Conservation (phyloP, 1,140 invertebrate genomes). For the Yoshiicerus persimilis region DNA sequence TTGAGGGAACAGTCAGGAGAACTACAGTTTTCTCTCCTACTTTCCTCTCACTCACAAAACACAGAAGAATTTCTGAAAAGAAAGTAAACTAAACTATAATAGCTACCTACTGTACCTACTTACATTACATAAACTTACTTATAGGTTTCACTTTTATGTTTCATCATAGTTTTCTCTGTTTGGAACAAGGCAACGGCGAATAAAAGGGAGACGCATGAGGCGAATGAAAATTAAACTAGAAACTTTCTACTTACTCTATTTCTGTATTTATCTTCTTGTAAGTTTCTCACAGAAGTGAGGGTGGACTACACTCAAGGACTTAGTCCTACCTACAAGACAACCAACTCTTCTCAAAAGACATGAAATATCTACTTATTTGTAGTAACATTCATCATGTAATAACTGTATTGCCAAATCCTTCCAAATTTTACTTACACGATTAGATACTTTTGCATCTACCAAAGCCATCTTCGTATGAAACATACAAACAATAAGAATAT, state of each 20-base stretch:
- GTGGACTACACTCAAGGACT: neutral
- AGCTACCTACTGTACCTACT: neutral
- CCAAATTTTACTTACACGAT: too few relatives aligned
- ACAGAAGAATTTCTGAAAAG: neutral
- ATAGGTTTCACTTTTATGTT: neutral
- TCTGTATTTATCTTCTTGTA: neutral
- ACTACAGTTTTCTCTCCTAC: neutral
- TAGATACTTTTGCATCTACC: too few relatives aligned
- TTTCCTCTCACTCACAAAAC: neutral
- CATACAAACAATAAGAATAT: neutral
- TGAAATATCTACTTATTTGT: neutral
- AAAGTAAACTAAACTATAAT: neutral
- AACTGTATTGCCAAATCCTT: too few relatives aligned
- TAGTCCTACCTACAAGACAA: neutral
- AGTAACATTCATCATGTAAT: too few relatives aligned
- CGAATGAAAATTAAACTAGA: neutral
- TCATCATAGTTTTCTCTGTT: neutral
- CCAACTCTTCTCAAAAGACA: neutral
- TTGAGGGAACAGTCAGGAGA: too few relatives aligned
- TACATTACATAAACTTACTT: neutral
- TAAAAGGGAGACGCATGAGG: neutral
- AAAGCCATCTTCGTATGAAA: too few relatives aligned
- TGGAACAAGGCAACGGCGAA: neutral
- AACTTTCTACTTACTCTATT: neutral
- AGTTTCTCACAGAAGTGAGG: neutral